phyloP scores from a whole-genome alignment of 1,140 invertebrate species.

The Charaxes varanes region DNA sequence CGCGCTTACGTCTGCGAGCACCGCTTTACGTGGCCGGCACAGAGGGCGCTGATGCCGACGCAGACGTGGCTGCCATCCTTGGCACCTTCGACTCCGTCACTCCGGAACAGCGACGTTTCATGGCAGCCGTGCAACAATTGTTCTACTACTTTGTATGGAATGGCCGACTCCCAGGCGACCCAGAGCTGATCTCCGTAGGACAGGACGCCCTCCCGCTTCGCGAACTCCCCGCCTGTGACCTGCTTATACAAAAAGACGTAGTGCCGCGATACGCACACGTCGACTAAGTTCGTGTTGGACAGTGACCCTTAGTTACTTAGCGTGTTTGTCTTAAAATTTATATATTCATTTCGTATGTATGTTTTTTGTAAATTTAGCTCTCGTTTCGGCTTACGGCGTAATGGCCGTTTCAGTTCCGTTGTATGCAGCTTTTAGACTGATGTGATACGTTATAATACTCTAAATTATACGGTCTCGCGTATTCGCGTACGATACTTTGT shows the following conservation, averaged over 20 bases:
- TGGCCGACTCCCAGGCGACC: slow-evolving; percentile 77
- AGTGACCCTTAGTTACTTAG: slow-evolving; percentile 12
- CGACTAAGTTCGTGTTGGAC: slow-evolving; percentile 38
- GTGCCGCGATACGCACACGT: slow-evolving; percentile 80
- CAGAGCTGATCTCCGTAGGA: slow-evolving; percentile 77
- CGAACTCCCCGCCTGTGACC: slow-evolving; percentile 82
- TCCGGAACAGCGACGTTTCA: slow-evolving; percentile 81
- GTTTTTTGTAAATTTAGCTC: slow-evolving; percentile 2
- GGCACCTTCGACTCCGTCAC: slow-evolving; percentile 82
- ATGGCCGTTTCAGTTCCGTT: too few relatives aligned
- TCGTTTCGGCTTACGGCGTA: slow-evolving; percentile 3
- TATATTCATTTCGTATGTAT: neutral
- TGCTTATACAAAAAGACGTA: slow-evolving; percentile 83
- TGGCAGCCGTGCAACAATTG: slow-evolving; percentile 85
- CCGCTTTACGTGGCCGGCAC: slow-evolving; percentile 81
- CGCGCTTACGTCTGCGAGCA: slow-evolving; percentile 75
- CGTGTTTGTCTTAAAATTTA: slow-evolving; percentile 19
- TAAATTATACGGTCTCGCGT: slow-evolving; percentile 2
- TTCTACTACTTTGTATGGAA: slow-evolving; percentile 88
- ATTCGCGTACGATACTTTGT: slow-evolving; percentile 8
- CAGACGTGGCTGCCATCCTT: slow-evolving; percentile 82
- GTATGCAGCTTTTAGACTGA: neutral
- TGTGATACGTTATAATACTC: neutral
- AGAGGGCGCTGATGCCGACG: slow-evolving; percentile 35
- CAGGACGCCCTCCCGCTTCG: slow-evolving; percentile 78